A percentile compares a stretch with the other conserved stretches of the same genome.
Conservation (phyloP, 2,113 vertebrate species). For the Brachyistius frenatus region DNA sequence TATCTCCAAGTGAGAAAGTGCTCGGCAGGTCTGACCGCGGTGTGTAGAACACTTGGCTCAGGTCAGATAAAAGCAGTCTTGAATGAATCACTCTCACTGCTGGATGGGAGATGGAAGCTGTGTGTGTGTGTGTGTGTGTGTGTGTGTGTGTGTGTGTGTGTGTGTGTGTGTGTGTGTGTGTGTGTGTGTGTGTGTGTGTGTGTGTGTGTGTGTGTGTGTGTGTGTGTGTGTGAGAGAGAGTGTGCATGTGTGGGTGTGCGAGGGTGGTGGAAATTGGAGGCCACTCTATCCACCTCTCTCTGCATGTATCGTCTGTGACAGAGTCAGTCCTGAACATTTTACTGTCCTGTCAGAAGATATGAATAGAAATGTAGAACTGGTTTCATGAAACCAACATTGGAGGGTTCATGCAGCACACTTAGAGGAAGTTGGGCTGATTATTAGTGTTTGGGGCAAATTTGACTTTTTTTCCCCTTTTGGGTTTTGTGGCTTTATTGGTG, state of each 20-base stretch:
- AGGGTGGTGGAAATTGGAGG: not conserved
- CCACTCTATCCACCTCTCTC: not conserved
- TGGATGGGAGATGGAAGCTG: not conserved
- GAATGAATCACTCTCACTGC: slow-evolving; percentile 62
- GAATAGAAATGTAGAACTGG: no score
- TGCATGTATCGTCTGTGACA: not conserved
- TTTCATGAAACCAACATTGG: no score
- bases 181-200: slow-evolving; percentile 28
- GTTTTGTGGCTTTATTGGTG: no score
- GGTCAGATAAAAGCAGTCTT: slow-evolving; percentile 68
- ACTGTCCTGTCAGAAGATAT: no score
- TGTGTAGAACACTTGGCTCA: slow-evolving; percentile 67
- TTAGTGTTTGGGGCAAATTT: no score
- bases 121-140: slow-evolving; percentile 28
- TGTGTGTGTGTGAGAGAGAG: not conserved
- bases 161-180: not conserved
- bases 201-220: slow-evolving; percentile 31
- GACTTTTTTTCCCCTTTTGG: no score
- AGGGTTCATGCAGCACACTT: no score
- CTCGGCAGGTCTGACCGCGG: slow-evolving; percentile 49
- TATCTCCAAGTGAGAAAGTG: slow-evolving; percentile 47
- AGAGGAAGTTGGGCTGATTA: no score
- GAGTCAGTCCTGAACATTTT: no score
- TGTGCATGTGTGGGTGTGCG: no score
- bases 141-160: slow-evolving; percentile 31